These are phyloP conservation scores for Eleginops maclovinus DNA, from an alignment of 2,113 vertebrate species.

Conservation along the genomic window DNA sequence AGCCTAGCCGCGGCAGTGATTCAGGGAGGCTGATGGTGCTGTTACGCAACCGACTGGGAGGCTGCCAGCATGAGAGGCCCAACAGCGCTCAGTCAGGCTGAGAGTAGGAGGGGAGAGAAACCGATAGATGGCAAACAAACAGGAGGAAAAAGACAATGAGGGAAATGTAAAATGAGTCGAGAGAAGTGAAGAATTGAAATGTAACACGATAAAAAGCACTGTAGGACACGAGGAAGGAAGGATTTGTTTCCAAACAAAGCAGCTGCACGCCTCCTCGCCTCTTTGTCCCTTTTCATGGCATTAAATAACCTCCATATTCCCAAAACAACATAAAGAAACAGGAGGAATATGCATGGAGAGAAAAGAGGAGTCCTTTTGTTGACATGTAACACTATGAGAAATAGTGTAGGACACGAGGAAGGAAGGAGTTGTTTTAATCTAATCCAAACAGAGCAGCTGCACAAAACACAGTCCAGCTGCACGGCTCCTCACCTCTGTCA, in stretches of 20 bases:
- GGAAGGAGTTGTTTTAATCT: constrained; percentile 10
- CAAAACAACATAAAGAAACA: constrained; percentile 3
- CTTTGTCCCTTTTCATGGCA: neutral
- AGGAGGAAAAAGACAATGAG: constrained; percentile 6
- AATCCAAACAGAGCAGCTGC: constrained; percentile 42
- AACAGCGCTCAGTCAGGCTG: constrained; percentile 61
- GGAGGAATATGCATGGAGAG: constrained; percentile 5
- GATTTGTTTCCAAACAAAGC: constrained; percentile 39
- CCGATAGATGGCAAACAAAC: constrained; percentile 31
- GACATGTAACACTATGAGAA: neutral
- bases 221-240: neutral
- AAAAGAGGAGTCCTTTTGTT: neutral
- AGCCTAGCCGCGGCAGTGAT: constrained; percentile 57
- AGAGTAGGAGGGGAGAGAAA: constrained; percentile 58
- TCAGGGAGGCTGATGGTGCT: constrained; percentile 65
- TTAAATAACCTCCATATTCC: constrained; percentile 25
- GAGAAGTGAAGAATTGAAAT: neutral
- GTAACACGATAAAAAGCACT: neutral
- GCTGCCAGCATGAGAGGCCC: constrained; percentile 75
- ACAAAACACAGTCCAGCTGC: constrained; percentile 34
- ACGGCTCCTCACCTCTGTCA: neutral
- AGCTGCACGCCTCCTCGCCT: constrained; percentile 7
- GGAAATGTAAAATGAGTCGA: neutral
- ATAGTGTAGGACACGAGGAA: neutral
- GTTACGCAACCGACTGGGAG: constrained; percentile 79